Evolutionary conservation across 2,888 invertebrate species (phyloP), one percentile per base, ranked within the genome.

Genomic region (Diabrotica balteata): DNA sequence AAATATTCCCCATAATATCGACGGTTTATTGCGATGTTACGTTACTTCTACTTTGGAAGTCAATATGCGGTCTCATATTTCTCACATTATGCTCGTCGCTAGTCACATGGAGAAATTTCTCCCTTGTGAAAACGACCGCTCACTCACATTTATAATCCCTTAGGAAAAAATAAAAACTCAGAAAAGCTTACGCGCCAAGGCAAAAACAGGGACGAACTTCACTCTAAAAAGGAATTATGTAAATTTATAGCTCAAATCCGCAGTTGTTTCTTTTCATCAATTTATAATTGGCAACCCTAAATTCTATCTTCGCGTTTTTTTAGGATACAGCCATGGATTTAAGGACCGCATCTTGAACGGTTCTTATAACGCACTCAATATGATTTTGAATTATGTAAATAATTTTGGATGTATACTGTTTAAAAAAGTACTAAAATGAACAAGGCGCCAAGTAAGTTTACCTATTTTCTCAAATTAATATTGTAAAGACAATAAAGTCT

Each of bases 31-130:
- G 54, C 43, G 44, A 62, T 8, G 54, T 54, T 62, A 62, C 49
- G 46, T 62, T 54, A 53, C 42, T 43, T 63, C 44, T 63, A 55
- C 54, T 63, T 63, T 63, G 44, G 46, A n/a, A 63, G 63, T 63
- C 63, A 63, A 63, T 63, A 63, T 63, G 63, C 57, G 57, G 63
- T 57, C 57, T 63, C 63, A 63, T 63, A 63, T 63, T 63, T 63
- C 47, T 63, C 63, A 55, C 63, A 63, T 63, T 63, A 63, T 63
- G 46, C 55, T 63, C 55, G 47, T 46, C 62, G 47, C 32, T 22
- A 62, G 53, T 62, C 54, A 63, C 49, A 57, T 17, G 43, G 63
- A 63, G 57, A 63, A 63, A 63, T 44, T 57, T 57, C 44, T 44
- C 57, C 57, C 57, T 42, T 11, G 55, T 47, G 55, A 47, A 63